Conservation (phyloP, 2,888 invertebrate species). For the Conomelus anceps region DNA sequence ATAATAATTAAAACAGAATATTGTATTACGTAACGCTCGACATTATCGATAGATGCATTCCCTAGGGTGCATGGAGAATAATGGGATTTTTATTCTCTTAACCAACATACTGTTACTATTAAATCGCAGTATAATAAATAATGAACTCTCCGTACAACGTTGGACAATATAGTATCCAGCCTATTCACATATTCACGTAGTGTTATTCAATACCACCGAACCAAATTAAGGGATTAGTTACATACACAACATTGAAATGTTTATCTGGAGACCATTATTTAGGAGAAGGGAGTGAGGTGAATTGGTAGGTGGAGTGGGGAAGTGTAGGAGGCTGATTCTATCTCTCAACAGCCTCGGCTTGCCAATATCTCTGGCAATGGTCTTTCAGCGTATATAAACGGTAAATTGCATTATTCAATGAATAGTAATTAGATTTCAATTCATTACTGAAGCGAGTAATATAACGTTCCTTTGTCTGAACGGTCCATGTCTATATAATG, state of each 20-base stretch:
- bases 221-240: neutral
- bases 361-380: neutral
- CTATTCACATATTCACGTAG: neutral
- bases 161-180: neutral
- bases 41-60: neutral
- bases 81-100: neutral
- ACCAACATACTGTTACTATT: neutral
- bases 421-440: neutral
- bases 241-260: neutral
- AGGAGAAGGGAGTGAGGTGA: neutral
- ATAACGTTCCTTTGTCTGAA: neutral
- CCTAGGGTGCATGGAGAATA: neutral
- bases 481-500: neutral
- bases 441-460: neutral
- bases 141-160: neutral
- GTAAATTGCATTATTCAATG: neutral
- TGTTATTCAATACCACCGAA: neutral
- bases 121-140: neutral
- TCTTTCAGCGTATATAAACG: neutral
- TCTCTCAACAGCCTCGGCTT: neutral
- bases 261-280: neutral
- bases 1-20: neutral
- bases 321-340: neutral
- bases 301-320: neutral
- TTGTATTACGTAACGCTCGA: neutral